These are phyloP conservation scores for Rhagonycha fulva DNA, from an alignment of 2,888 invertebrate species.

Conservation along the genomic window DNA sequence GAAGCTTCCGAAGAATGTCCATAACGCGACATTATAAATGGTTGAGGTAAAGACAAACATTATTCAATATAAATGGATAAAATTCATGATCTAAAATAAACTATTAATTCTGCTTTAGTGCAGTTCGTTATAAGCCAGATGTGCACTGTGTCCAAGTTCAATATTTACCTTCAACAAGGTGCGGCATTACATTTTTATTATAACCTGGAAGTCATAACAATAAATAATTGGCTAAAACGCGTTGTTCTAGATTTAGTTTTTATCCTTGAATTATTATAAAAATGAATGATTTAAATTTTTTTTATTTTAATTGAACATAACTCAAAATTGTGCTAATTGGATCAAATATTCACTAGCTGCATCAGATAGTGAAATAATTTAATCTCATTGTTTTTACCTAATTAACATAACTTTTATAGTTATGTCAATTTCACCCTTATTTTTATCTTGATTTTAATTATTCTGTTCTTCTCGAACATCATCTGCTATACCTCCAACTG, in stretches of 20 bases:
- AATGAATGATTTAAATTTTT: slow-evolving; percentile 6
- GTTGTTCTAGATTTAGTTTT: slow-evolving; percentile 21
- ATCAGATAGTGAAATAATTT: neutral
- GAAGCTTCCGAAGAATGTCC: neutral
- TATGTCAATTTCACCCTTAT: no score
- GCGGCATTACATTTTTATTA: slow-evolving; percentile 21
- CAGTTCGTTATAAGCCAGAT: neutral
- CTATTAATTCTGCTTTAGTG: neutral
- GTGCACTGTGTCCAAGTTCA: slow-evolving; percentile 2
- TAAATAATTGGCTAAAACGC: slow-evolving; percentile 27
- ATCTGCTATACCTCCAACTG: neutral
- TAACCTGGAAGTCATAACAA: slow-evolving; percentile 22
- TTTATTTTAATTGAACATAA: neutral
- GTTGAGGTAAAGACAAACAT: neutral
- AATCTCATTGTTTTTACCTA: neutral
- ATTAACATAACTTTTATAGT: neutral
- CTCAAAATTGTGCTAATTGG: neutral
- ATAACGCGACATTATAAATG: neutral
- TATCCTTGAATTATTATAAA: slow-evolving; percentile 16
- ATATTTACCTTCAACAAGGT: slow-evolving; percentile 18
- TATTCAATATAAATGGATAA: neutral
- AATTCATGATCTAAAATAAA: neutral
- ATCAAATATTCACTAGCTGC: neutral
- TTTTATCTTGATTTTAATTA: no score
- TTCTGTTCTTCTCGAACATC: neutral